Conservation (phyloP, 2,888 invertebrate genomes). For the Elysia crispata region DNA sequence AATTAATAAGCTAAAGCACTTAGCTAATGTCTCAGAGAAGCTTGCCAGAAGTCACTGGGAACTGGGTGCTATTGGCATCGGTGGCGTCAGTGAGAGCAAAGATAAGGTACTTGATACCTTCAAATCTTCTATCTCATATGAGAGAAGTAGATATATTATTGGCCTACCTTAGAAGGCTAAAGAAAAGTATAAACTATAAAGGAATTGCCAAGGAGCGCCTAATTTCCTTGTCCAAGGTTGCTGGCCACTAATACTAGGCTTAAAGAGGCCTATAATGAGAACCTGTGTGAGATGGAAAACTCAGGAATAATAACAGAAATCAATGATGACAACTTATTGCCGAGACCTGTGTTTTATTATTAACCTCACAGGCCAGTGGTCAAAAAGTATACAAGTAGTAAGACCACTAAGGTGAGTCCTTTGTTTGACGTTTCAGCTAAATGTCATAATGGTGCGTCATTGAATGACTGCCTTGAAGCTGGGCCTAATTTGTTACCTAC, state of each 20-base stretch:
- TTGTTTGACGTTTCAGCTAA: constrained; percentile 58
- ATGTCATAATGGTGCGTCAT: constrained; percentile 34
- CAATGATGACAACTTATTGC: background rate
- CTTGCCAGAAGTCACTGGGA: background rate
- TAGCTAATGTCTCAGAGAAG: background rate
- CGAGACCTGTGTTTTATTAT: constrained; percentile 33
- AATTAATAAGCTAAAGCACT: no score
- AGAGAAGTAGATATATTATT: background rate
- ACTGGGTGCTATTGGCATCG: background rate
- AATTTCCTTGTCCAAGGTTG: no score
- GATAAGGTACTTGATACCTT: background rate
- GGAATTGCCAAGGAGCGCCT: background rate
- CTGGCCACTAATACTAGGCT: background rate
- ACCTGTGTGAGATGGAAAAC: constrained; percentile 13
- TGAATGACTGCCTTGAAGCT: constrained; percentile 55
- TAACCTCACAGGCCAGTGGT: constrained; percentile 47
- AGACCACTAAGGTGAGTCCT: constrained; percentile 58
- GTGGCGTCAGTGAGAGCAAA: background rate
- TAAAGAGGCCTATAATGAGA: background rate
- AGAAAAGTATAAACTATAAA: background rate
- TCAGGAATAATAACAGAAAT: constrained; percentile 22
- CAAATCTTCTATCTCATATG: background rate
- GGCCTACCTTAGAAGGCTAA: background rate
- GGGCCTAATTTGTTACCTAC: constrained; percentile 51
- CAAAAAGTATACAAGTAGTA: constrained; percentile 26